These are phyloP conservation scores for Odocoileus virginianus DNA, from an alignment of 2,113 vertebrate genomes.

Conservation along the genomic window DNA sequence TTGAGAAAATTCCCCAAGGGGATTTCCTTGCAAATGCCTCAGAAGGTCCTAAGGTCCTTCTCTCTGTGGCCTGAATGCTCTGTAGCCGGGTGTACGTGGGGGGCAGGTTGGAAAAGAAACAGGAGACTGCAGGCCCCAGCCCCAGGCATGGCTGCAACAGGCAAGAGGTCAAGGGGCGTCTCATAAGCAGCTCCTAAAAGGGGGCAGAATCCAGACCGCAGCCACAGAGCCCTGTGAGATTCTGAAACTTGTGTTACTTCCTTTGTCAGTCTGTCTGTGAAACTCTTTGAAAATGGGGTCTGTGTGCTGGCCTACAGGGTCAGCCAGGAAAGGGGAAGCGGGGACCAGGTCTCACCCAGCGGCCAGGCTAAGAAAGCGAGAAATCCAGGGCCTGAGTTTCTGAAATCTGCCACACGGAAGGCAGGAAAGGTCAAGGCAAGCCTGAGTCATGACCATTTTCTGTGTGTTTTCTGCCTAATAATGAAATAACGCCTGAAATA, in stretches of 20 bases:
- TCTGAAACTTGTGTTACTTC: neutral
- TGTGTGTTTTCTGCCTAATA: neutral
- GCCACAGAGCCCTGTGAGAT: neutral
- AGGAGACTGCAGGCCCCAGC: neutral
- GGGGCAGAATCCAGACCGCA: neutral
- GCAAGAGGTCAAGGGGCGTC: neutral
- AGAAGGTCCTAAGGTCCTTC: neutral
- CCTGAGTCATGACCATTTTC: neutral
- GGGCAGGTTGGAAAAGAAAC: neutral
- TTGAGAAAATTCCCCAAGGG: conserved; percentile 18
- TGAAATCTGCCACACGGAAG: neutral
- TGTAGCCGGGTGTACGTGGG: rapidly evolving
- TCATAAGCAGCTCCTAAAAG: neutral
- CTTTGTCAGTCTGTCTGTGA: neutral
- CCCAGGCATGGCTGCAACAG: neutral
- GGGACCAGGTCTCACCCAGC: neutral
- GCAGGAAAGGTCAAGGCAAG: neutral
- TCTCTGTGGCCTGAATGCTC: neutral
- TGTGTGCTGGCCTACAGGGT: neutral
- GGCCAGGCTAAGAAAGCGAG: neutral
- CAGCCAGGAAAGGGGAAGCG: neutral
- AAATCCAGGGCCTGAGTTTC: neutral
- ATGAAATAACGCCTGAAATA: neutral
- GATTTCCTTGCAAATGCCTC: neutral
- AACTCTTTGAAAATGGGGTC: neutral